A percentile compares a stretch with the other conserved stretches of the same genome.
Conservation (phyloP, 2,113 vertebrate genomes). For the Glaucomys volans region DNA sequence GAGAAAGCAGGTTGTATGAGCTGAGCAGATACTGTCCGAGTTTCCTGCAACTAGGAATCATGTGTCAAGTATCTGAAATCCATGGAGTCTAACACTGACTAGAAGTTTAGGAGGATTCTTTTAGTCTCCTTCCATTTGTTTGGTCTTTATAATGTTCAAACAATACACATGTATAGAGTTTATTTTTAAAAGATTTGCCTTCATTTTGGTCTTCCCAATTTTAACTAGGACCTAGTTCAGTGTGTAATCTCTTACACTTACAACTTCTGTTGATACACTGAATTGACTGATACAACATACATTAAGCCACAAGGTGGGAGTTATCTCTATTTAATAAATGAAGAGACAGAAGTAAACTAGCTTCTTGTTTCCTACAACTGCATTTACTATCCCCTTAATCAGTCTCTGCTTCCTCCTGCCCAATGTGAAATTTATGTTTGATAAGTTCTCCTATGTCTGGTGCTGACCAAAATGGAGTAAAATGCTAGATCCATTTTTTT, state of each 20-base stretch:
- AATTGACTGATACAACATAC: neutral
- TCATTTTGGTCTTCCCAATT: neutral
- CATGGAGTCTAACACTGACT: neutral
- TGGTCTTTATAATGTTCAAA: slow-evolving; percentile 32
- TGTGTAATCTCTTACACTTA: neutral
- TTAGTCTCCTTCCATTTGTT: neutral
- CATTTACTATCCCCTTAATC: neutral
- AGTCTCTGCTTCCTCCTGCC: neutral
- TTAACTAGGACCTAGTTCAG: neutral
- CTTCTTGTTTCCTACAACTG: neutral
- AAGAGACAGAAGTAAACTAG: slow-evolving; percentile 37
- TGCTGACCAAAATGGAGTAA: neutral
- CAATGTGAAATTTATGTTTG: slow-evolving; percentile 6
- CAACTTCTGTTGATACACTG: neutral
- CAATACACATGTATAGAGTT: neutral
- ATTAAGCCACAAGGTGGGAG: neutral
- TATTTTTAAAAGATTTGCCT: neutral
- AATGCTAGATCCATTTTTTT: neutral
- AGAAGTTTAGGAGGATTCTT: neutral
- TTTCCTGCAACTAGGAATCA: slow-evolving; percentile 14
- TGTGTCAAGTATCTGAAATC: neutral
- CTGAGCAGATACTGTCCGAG: neutral
- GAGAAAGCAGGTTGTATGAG: neutral
- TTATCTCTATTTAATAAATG: neutral
- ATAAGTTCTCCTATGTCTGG: neutral